A percentile compares a stretch with the other conserved stretches of the same genome.
phyloP scores from a whole-genome alignment of 2,797 vertebrate genomes.

The Silurus lanzhouensis region DNA sequence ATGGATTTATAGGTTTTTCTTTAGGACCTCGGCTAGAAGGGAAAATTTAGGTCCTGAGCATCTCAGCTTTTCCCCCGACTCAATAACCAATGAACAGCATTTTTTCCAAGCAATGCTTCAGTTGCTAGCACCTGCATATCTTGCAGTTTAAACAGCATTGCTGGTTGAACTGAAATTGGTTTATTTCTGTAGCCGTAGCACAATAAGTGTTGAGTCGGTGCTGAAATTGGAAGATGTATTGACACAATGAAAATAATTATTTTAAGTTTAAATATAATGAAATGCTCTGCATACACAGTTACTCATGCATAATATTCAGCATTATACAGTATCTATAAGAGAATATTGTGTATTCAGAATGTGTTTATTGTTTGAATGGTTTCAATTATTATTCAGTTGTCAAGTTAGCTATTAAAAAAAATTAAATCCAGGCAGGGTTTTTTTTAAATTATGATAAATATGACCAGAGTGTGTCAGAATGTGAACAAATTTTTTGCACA shows the following conservation, averaged over 20 bases:
- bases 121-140: slow-evolving; percentile 12
- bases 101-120: slow-evolving; percentile 19
- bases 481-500: not conserved
- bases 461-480: not conserved
- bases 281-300: not conserved
- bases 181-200: not conserved
- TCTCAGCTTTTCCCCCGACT: not conserved
- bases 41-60: not conserved
- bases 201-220: slow-evolving; percentile 17
- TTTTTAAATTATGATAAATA: not conserved
- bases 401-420: too few relatives aligned
- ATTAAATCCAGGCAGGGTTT: not conserved
- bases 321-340: not conserved
- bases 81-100: slow-evolving; percentile 2
- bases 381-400: not conserved
- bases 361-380: not conserved
- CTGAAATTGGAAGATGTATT: not conserved
- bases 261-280: too few relatives aligned
- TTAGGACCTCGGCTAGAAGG: slow-evolving; percentile 4
- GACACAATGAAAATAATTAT: not conserved
- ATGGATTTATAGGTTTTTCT: slow-evolving; percentile 12
- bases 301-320: not conserved
- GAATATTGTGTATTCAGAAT: not conserved
- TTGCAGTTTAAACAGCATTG: slow-evolving; percentile 32
- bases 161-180: slow-evolving; percentile 27